Conservation (phyloP, 2,888 invertebrate genomes). For the Abrostola tripartita region DNA sequence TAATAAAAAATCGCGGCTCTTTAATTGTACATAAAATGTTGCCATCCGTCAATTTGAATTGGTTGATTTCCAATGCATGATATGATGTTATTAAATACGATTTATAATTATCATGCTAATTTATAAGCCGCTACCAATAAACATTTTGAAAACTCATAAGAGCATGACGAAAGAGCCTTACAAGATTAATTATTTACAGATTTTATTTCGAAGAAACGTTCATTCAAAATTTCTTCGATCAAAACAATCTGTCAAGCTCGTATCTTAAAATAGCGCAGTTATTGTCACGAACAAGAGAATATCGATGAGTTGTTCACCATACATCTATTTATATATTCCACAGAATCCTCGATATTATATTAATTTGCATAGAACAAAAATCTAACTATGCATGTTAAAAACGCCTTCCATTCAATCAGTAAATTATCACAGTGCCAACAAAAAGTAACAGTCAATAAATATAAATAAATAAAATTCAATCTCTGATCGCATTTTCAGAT, state of each 20-base stretch:
- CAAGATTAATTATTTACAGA: no score
- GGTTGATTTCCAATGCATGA: constrained; percentile 14
- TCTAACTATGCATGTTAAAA: not conserved
- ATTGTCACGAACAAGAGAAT: constrained; percentile 44
- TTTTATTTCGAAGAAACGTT: not conserved
- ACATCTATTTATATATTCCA: constrained; percentile 12
- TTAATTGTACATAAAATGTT: no score
- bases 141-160: no score
- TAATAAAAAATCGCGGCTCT: constrained; percentile 11
- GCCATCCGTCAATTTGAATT: no score
- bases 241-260: constrained; percentile 8
- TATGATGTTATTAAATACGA: constrained; percentile 16
- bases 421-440: constrained; percentile 5
- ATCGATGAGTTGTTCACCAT: constrained; percentile 23
- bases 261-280: constrained; percentile 28
- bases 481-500: not conserved
- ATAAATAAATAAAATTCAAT: not conserved
- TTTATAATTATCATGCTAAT: no score
- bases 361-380: constrained; percentile 6
- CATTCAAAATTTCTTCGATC: not conserved
- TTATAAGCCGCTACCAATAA: no score
- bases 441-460: not conserved
- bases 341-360: constrained; percentile 10
- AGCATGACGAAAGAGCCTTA: not conserved
- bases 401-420: not conserved